Evolutionary conservation across 2,113 vertebrate genomes (phyloP), one percentile per base, ranked within the genome.

Genomic region (Myotis brandtii): DNA sequence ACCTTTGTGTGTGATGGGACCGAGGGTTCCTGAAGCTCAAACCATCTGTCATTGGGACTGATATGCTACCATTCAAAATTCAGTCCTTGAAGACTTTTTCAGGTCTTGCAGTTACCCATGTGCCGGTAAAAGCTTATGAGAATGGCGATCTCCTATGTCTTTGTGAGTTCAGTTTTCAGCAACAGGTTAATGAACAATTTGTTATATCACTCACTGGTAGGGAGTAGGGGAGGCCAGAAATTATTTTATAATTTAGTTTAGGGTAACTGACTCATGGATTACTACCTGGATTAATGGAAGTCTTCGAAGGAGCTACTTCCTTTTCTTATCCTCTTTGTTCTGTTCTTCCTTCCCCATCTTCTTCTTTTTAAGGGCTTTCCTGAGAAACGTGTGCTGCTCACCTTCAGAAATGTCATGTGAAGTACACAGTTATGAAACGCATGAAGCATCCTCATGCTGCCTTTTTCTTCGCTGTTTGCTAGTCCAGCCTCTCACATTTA

Each of bases 161-260:
- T 0, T 52, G 27, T 46, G n/a, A 88, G 43, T 34, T 80, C 64
- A 97, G 13, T 72, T 40, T 86, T 89, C 62, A 77, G 23, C 18
- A 72, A 86, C 48, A 87, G 20, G 69, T n/a, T 59, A 84, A 84
- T 67, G 67, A 64, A 73, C 11, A 52, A 13, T 66, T 84, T 86
- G 18, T 46, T 59, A 32, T 34, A 52, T 67, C 54, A 25, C 5
- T 67, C 54, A 25, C 5, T 32, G 18, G 66, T 59, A 94, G 43
- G 11, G 11, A 79, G 43, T 23, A 52, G 14, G 23, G 18, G 30
- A 69, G 34, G 34, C 11, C 56, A 84, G 52, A 48, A 85, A 37
- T 62, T 52, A 91, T 82, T 72, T 88, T n/a, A 32, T 79, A 81
- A 76, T 34, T 92, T 79, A 75, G 46, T 4, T 93, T 84, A 46